Conservation (phyloP, 2,797 vertebrate species). For the Anguilla megastoma region DNA sequence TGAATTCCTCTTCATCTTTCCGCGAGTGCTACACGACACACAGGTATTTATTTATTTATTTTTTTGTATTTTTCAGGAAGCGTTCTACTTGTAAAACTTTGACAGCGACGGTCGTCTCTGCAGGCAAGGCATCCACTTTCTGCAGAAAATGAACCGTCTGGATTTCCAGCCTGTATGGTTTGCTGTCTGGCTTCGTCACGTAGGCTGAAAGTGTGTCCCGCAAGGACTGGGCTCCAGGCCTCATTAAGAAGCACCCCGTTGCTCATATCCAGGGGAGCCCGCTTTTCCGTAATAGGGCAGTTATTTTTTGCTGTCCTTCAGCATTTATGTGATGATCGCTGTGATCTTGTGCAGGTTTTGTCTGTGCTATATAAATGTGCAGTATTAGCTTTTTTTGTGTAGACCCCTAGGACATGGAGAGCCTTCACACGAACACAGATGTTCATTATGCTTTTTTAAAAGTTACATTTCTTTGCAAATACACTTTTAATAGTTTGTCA, state of each 20-base stretch:
- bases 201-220: not conserved
- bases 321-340: constrained; percentile 11
- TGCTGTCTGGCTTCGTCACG: constrained; percentile 5
- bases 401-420: not conserved
- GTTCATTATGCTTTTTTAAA: not conserved
- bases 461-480: not conserved
- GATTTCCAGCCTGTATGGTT: not conserved
- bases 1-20: not conserved
- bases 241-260: not conserved
- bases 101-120: not conserved
- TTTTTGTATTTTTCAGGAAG: not conserved
- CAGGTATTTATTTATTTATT: not conserved
- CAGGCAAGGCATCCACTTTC: not conserved
- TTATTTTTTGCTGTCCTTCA: not conserved
- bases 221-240: constrained; percentile 5
- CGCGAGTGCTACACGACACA: not conserved
- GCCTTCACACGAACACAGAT: not conserved
- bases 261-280: not conserved
- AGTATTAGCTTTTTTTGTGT: not conserved
- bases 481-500: not conserved
- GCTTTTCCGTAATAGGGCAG: not conserved
- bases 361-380: not conserved
- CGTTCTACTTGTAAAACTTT: constrained; percentile 2
- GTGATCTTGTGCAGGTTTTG: constrained; percentile 9
- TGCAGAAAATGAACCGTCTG: constrained; percentile 6